These are phyloP conservation scores for Anodontia alba DNA, from an alignment of 2,888 invertebrate genomes.

Conservation along the genomic window DNA sequence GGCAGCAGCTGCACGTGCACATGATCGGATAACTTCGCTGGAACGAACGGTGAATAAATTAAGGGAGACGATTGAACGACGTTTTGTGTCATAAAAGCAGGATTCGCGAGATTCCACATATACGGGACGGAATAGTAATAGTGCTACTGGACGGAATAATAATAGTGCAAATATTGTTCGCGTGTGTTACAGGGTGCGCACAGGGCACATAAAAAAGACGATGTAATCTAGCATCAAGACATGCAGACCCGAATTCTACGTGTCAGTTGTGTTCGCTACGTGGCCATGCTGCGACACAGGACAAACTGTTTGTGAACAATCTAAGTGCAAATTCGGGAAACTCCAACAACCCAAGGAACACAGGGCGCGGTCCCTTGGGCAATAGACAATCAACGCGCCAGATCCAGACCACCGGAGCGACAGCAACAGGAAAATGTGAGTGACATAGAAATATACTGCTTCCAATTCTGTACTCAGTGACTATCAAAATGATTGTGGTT, in stretches of 20 bases:
- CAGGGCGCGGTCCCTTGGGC: background rate
- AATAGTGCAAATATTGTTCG: background rate
- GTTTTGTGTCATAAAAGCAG: background rate
- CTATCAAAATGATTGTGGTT: background rate
- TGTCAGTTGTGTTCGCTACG: background rate
- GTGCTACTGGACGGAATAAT: background rate
- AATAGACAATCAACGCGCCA: slow-evolving; percentile 5
- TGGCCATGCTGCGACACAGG: slow-evolving; percentile 5
- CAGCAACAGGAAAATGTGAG: background rate
- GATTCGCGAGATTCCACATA: background rate
- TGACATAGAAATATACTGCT: background rate
- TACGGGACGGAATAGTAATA: too few relatives aligned
- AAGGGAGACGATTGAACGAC: background rate
- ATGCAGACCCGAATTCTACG: background rate
- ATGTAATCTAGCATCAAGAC: background rate
- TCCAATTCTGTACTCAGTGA: background rate
- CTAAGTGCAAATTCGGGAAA: background rate
- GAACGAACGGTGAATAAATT: background rate
- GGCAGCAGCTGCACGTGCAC: background rate
- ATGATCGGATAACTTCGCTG: background rate
- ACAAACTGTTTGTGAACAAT: slow-evolving; percentile 1
- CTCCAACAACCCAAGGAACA: background rate
- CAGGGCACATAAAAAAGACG: background rate
- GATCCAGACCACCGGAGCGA: background rate
- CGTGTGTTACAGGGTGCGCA: background rate